A percentile compares a stretch with the other conserved stretches of the same genome.
Conservation (phyloP, 2,797 vertebrate genomes). For the Ctenopoma multispine region DNA sequence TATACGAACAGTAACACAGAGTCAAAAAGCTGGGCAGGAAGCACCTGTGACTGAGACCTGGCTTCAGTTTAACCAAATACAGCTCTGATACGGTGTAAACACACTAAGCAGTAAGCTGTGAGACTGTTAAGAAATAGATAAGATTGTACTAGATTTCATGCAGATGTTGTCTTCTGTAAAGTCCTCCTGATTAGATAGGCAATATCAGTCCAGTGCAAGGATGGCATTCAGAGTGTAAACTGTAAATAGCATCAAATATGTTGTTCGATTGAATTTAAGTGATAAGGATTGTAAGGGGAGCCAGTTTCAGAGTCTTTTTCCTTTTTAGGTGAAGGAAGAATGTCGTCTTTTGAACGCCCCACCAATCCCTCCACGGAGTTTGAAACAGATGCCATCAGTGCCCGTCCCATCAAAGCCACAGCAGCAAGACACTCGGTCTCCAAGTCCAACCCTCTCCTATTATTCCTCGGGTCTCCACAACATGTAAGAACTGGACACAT, state of each 20-base stretch:
- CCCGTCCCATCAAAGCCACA: constrained; percentile 88
- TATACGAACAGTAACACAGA: no score
- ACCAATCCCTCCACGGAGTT: constrained; percentile 93
- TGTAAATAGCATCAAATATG: not conserved
- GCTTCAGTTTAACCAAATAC: no score
- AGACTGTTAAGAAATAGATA: not conserved
- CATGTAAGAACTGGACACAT: constrained; percentile 87
- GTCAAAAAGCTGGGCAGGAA: no score
- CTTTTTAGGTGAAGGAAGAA: constrained; percentile 93
- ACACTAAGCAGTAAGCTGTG: no score
- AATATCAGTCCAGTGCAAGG: not conserved
- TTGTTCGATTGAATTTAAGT: not conserved
- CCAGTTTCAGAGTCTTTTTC: constrained; percentile 18
- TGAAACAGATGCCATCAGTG: constrained; percentile 85
- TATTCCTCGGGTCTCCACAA: constrained; percentile 97
- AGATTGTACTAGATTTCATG: not conserved
- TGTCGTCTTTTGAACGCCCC: constrained; percentile 97
- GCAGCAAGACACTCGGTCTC: constrained; percentile 92
- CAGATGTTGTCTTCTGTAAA: not conserved
- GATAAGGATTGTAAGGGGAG: no score
- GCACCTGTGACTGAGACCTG: no score
- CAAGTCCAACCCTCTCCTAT: constrained; percentile 97
- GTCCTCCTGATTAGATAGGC: not conserved
- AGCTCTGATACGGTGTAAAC: no score
- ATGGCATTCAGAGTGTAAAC: not conserved